Percentiles rank a stretch among this genome's conserved stretches.
phyloP scores from a whole-genome alignment of 2,797 vertebrate species.

The Catamblyrhynchus diadema region DNA sequence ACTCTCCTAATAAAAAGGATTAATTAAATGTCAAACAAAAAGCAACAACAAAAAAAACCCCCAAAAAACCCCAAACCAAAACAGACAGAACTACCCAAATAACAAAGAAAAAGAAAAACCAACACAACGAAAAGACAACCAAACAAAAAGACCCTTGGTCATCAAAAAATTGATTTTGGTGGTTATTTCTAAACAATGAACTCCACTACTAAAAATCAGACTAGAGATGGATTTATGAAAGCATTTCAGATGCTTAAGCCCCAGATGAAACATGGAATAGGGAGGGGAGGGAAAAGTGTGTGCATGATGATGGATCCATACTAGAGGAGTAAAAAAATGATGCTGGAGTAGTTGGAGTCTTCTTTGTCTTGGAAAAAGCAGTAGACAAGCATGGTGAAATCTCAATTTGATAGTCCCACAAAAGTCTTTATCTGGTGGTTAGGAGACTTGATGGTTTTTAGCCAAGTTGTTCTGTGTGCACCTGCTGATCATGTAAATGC shows the following conservation, averaged over 20 bases:
- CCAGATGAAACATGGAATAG: background rate
- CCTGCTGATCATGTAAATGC: background rate
- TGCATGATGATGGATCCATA: background rate
- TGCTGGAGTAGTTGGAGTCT: background rate
- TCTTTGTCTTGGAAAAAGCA: background rate
- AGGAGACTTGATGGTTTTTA: background rate
- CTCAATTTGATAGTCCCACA: background rate
- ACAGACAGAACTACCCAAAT: background rate
- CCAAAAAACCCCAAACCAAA: background rate
- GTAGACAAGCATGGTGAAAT: background rate
- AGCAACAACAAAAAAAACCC: too few relatives aligned
- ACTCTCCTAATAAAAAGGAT: background rate
- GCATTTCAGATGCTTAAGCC: background rate
- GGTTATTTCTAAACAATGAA: background rate
- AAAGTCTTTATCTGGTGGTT: background rate
- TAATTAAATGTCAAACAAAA: background rate
- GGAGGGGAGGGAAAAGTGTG: too few relatives aligned
- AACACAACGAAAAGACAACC: accelerated
- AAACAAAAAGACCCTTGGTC: background rate
- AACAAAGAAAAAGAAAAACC: too few relatives aligned
- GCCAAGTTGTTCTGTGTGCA: background rate
- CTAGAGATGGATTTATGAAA: background rate
- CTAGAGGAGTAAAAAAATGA: background rate
- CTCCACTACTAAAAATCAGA: background rate
- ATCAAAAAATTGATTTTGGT: background rate